phyloP scores from a whole-genome alignment of 2,888 invertebrate species.

The Laothoe populi region DNA sequence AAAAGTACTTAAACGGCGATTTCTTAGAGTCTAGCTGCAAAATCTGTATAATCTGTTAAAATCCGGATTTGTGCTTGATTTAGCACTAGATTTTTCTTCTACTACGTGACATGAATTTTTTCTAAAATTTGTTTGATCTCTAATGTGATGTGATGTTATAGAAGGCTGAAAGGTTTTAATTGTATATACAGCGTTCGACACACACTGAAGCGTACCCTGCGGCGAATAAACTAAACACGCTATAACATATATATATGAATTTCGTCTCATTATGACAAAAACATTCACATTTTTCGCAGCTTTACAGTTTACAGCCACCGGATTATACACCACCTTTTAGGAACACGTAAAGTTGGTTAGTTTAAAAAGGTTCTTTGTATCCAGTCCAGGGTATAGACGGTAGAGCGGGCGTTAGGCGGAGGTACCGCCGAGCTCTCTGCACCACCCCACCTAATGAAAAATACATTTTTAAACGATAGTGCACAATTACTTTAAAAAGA shows the following conservation, averaged over 20 bases:
- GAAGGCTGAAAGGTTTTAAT: not conserved
- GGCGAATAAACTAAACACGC: not conserved
- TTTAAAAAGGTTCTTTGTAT: constrained; percentile 22
- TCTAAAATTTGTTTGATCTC: too few relatives aligned
- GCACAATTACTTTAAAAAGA: constrained; percentile 4
- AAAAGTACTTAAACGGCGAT: too few relatives aligned
- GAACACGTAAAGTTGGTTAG: constrained; percentile 21
- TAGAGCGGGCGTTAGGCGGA: not conserved
- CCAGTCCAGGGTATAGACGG: not conserved
- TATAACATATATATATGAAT: too few relatives aligned
- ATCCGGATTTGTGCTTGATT: too few relatives aligned
- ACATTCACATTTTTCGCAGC: not conserved
- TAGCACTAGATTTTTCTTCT: too few relatives aligned
- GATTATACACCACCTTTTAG: constrained; percentile 4
- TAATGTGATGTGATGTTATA: not conserved
- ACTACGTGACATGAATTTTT: not conserved
- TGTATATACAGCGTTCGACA: not conserved
- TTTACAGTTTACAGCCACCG: not conserved
- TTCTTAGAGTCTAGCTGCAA: too few relatives aligned
- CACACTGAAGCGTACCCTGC: not conserved
- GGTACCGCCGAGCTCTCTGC: not conserved
- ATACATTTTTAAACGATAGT: constrained; percentile 23
- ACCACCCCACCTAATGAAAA: not conserved
- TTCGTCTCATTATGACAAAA: too few relatives aligned
- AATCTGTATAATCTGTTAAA: too few relatives aligned